A percentile compares a stretch with the other conserved stretches of the same genome.
Evolutionary conservation across 2,888 invertebrate species (phyloP).

Genomic region (Cordilura impudica): DNA sequence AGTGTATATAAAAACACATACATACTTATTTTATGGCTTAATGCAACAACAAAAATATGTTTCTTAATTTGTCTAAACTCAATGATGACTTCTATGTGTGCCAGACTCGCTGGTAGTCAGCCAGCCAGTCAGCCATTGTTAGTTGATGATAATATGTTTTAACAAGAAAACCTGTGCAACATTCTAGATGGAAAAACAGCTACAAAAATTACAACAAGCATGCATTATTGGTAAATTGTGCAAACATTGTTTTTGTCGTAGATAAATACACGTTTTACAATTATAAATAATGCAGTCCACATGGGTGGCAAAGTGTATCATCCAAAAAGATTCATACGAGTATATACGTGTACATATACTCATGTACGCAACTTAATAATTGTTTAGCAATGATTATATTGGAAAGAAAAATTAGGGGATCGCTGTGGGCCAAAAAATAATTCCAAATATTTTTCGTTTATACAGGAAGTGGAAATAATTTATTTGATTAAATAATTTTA

Average conservation of each 20-base stretch:
- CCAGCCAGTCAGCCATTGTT: conserved; percentile 34
- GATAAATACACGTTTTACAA: conserved; percentile 23
- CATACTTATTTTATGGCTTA: conserved; percentile 37
- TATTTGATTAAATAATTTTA: too few relatives aligned
- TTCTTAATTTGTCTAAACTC: conserved; percentile 56
- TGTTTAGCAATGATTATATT: too few relatives aligned
- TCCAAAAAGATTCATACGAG: too few relatives aligned
- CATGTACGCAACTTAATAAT: too few relatives aligned
- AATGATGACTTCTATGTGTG: conserved; percentile 31
- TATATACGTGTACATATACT: too few relatives aligned
- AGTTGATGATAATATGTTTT: conserved; percentile 55
- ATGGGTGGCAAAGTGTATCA: conserved; percentile 41
- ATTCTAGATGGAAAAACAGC: conserved; percentile 22
- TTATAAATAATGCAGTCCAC: conserved; percentile 46
- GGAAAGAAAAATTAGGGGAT: too few relatives aligned
- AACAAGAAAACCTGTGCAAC: conserved; percentile 57
- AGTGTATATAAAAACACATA: not conserved
- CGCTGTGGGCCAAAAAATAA: too few relatives aligned
- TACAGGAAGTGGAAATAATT: too few relatives aligned
- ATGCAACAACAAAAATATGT: conserved; percentile 41
- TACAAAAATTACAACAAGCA: conserved; percentile 27
- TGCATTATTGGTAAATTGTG: conserved; percentile 50
- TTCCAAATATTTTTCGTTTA: too few relatives aligned
- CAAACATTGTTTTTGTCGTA: conserved; percentile 26
- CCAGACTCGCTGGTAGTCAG: not conserved